Evolutionary conservation across 30 jellyfish, hydroid and myxozoan species (phyloP), one percentile per base, ranked within the genome.

Genomic region (Clytia hemisphaerica): DNA sequence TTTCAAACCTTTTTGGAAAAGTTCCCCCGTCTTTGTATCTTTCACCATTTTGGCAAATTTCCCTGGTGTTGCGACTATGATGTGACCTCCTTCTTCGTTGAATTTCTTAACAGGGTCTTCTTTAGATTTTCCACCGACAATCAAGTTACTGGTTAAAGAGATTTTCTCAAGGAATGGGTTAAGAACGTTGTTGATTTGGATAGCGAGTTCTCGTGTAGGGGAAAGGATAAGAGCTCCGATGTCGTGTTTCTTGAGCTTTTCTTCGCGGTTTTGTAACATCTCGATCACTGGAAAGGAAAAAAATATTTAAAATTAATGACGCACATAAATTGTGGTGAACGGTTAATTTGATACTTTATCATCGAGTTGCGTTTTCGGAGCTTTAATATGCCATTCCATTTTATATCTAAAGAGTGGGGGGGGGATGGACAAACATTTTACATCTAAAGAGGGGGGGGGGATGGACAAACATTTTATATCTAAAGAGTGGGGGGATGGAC

Each of bases 121-220:
- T 12, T 80, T 75, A 42, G 75, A 80, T 3, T 76, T 89, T 33
- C 98, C 98, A 6, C 98, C 98, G 58, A 89, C 91, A 62, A 73
- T 76, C 1, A 81, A 62, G n/a, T 58, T 25, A 4, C 67, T 83
- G 34, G 95, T 80, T 21, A 34, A 67, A 28, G 37, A 15, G 0
- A 37, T 24, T 19, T 65, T 60, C 37, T 76, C 44, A 29, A 68
- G 19, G 16, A 90, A 51, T 29, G 21, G 29, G 26, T 59, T 50
- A 37, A 90, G 29, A 24, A 90, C 98, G 30, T 76, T 38, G 38
- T 79, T 50, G 37, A 90, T 83, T 60, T 90, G 98, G 10, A 26
- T 60, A 16, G 98, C 98, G 4, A 90, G 83, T 71, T 90, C 98
- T 33, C 98, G 68, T 30, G 98, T 90, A 45, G 98, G 98, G 2